Conservation (phyloP, 1,140 invertebrate species). For the Pachypeltis micranthus region DNA sequence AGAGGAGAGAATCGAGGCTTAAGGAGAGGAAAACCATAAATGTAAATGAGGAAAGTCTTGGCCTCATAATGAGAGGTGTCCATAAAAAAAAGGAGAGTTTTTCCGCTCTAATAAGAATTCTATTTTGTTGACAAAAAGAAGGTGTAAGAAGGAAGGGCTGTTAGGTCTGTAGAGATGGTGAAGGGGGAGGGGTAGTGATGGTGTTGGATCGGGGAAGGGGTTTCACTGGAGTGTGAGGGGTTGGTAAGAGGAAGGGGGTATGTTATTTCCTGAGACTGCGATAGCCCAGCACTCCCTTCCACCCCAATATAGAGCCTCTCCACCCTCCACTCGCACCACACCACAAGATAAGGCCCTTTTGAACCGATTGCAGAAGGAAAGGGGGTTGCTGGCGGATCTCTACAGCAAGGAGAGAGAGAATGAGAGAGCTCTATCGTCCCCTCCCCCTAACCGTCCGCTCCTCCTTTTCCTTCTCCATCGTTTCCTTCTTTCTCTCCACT, state of each 20-base stretch:
- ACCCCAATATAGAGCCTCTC: too few relatives aligned
- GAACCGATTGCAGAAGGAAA: neutral
- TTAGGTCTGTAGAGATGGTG: neutral
- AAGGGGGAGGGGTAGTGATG: neutral
- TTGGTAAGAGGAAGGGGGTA: neutral
- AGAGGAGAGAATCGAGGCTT: neutral
- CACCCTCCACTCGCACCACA: neutral
- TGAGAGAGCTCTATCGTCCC: neutral
- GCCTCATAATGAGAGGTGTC: slow-evolving; percentile 8
- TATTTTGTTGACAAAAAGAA: slow-evolving; percentile 10
- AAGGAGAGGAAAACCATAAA: neutral
- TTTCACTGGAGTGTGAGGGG: neutral
- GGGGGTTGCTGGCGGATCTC: neutral
- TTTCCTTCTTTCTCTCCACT: neutral
- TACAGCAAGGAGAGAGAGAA: too few relatives aligned
- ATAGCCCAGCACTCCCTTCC: neutral
- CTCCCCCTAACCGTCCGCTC: neutral
- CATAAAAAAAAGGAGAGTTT: slow-evolving; percentile 8
- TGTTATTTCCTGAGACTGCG: slow-evolving; percentile 1
- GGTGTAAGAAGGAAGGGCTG: slow-evolving; percentile 8
- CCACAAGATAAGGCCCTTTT: neutral
- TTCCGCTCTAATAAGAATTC: slow-evolving; percentile 9
- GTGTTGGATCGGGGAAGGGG: neutral
- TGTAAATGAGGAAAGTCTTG: slow-evolving; percentile 8
- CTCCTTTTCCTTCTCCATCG: neutral